Evolutionary conservation across 2,113 vertebrate genomes (phyloP).

Genomic region (Camelus dromedarius): DNA sequence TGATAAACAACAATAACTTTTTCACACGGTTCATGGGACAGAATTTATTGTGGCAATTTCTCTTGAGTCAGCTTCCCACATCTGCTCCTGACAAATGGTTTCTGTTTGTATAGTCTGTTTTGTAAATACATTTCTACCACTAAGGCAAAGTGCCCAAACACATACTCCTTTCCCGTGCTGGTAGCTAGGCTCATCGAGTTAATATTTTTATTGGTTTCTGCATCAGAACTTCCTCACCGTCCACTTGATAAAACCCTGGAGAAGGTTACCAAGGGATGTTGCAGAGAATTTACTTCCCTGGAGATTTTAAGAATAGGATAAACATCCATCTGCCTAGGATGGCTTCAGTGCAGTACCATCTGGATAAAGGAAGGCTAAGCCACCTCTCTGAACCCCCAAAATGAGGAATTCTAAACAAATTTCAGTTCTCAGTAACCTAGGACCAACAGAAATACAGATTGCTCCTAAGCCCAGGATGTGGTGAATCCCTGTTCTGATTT

Average conservation of each 20-base stretch:
- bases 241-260: conserved; percentile 74
- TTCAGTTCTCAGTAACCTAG: neutral
- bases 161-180: neutral
- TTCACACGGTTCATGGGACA: conserved; percentile 17
- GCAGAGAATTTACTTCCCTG: conserved; percentile 78
- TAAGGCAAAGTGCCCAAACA: conserved; percentile 50
- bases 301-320: conserved; percentile 76
- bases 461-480: neutral
- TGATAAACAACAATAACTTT: conserved; percentile 56
- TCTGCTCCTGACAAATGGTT: conserved; percentile 79
- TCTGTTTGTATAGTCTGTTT: conserved; percentile 75
- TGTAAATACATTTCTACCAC: conserved; percentile 68
- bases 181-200: conserved; percentile 63
- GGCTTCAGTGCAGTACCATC: neutral
- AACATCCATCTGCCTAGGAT: conserved; percentile 74
- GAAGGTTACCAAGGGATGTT: conserved; percentile 78
- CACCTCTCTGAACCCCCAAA: neutral
- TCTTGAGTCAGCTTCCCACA: conserved; percentile 72
- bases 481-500: conserved; percentile 19
- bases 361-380: conserved; percentile 4
- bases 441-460: neutral
- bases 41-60: conserved; percentile 74
- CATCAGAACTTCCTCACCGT: conserved; percentile 68
- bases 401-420: conserved; percentile 47
- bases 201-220: conserved; percentile 75